Base-by-base conservation (phyloP, 2,113 vertebrate genomes). In the Tyto alba region DNA sequence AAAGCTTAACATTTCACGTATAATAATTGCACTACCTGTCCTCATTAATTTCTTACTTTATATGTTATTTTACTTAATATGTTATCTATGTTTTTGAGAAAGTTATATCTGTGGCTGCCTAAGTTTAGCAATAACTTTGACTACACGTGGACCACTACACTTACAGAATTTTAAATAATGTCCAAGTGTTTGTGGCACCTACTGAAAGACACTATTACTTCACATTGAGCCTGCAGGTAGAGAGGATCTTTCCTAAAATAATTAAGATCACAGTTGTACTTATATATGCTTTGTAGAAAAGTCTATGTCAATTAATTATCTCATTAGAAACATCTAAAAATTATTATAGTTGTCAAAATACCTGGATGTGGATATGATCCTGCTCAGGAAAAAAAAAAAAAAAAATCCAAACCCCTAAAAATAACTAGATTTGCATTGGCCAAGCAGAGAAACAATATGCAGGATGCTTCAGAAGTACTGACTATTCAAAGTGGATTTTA, bases 381-480 rank as follows among this genome's bases (percentile, higher is more conserved):
- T 85, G 7, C 7, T 66, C 18, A 45, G n/a, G 13, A 4, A 45
- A 43, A 52, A 85, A 38, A 6, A 69, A 48, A 38, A 11, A 1
- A n/a, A 13, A 40, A 63, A 26, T 5, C 1, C 2, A 40, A 53
- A 84, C 0, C 9, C 2, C 8, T 9, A 7, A 16, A 45, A 11
- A 0, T 0, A 3, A 1, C 2, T 48, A 21, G 47, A 50, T 63
- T 48, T 47, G 2, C 11, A 11, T 83, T 77, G 16, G 11, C 6
- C 2, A 10, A 77, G 20, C 6, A 63, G 9, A 71, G 7, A 63
- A 32, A 5, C 11, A 25, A 9, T 25, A n/a, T 67, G 8, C 0
- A 5, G 74, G 18, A 40, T 13, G 7, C n/a, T 78, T 88, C 14
- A 71, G n/a, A 85, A 62, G 27, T 73, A 43, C 8, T 91, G 66